Conservation (phyloP, 2,888 invertebrate genomes). For the Cephus runcator region DNA sequence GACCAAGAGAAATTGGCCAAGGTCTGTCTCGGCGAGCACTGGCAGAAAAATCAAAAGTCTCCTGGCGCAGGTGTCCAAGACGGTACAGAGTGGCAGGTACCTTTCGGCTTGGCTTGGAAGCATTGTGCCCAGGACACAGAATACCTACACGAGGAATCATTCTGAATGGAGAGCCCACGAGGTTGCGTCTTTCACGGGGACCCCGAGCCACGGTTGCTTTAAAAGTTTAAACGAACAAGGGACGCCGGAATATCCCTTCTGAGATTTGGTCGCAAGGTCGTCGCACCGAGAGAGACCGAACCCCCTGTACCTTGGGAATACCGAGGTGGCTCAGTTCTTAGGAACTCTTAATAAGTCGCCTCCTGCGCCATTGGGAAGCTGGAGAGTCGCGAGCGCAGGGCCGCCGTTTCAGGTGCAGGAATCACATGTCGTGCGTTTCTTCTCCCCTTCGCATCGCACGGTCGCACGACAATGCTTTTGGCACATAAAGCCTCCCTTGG, state of each 20-base stretch:
- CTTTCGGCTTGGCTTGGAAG: slow-evolving; percentile 43
- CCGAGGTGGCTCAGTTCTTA: too few relatives aligned
- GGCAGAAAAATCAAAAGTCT: slow-evolving; percentile 59
- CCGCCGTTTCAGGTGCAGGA: slow-evolving; percentile 37
- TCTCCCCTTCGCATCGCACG: slow-evolving; percentile 21
- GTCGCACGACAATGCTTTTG: slow-evolving; percentile 13
- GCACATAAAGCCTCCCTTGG: slow-evolving; percentile 16
- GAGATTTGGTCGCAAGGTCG: slow-evolving; percentile 26
- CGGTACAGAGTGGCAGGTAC: slow-evolving; percentile 53
- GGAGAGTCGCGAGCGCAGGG: neutral
- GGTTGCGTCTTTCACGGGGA: slow-evolving; percentile 47
- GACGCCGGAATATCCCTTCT: slow-evolving; percentile 23
- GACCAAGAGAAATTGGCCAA: slow-evolving; percentile 39
- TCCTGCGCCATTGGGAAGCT: slow-evolving; percentile 1
- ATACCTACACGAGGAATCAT: slow-evolving; percentile 45
- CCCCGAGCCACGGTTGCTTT: slow-evolving; percentile 25
- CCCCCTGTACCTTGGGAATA: too few relatives aligned
- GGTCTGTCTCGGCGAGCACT: slow-evolving; percentile 29
- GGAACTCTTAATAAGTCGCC: neutral
- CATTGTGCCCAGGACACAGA: slow-evolving; percentile 50
- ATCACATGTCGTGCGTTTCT: slow-evolving; percentile 41
- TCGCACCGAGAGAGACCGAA: neutral
- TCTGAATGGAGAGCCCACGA: slow-evolving; percentile 45
- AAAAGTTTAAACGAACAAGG: slow-evolving; percentile 43
- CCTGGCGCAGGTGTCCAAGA: slow-evolving; percentile 54